Evolutionary conservation across 1,140 invertebrate species (phyloP).

Genomic region (Megathymus violae): DNA sequence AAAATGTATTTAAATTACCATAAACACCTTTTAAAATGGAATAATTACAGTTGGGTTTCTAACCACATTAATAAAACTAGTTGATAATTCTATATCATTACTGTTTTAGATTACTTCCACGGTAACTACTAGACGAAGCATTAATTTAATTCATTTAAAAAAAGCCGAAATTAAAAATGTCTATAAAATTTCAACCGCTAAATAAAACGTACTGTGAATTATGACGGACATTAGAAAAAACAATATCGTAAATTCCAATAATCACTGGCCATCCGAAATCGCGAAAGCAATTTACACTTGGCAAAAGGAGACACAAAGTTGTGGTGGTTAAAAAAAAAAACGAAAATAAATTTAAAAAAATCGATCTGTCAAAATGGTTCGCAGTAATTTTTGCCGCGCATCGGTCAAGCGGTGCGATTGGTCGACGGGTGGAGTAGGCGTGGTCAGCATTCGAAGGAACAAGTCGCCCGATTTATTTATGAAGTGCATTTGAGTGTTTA

Average conservation of each 20-base stretch:
- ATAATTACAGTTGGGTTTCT: slow-evolving; percentile 15
- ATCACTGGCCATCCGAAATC: slow-evolving; percentile 65
- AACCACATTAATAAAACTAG: slow-evolving; percentile 4
- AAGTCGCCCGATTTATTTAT: slow-evolving; percentile 72
- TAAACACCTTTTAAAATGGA: slow-evolving; percentile 24
- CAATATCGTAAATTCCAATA: slow-evolving; percentile 57
- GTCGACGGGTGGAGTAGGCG: slow-evolving; percentile 53
- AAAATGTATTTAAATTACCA: slow-evolving; percentile 42
- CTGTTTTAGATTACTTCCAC: not conserved
- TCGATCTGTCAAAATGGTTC: slow-evolving; percentile 80
- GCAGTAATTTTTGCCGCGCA: slow-evolving; percentile 70
- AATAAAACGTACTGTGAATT: slow-evolving; percentile 50
- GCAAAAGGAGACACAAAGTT: slow-evolving; percentile 50
- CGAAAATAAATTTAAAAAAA: slow-evolving; percentile 76
- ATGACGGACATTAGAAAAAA: slow-evolving; percentile 72
- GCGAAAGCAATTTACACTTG: slow-evolving; percentile 64
- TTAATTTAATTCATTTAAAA: no score
- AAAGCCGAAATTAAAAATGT: slow-evolving; percentile 45
- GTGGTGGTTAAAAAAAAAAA: slow-evolving; percentile 54
- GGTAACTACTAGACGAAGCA: not conserved
- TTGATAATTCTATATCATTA: not conserved
- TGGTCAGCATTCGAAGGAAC: slow-evolving; percentile 61
- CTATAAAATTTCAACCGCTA: slow-evolving; percentile 47
- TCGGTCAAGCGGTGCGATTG: slow-evolving; percentile 60
- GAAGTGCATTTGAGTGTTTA: slow-evolving; percentile 72